phyloP scores from a whole-genome alignment of 2,888 invertebrate genomes.

The Terebella lapidaria region DNA sequence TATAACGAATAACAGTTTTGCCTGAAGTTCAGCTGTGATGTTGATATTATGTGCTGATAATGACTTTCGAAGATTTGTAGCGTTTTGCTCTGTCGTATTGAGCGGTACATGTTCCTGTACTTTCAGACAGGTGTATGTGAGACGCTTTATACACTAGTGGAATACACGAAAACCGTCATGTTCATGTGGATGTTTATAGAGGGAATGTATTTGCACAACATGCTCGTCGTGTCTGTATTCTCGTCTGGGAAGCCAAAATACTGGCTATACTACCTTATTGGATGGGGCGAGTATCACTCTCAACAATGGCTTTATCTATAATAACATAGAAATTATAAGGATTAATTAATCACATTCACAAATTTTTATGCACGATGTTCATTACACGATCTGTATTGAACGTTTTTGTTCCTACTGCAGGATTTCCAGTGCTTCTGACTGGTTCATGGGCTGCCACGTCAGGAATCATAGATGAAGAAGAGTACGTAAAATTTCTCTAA shows the following conservation, averaged over 20 bases:
- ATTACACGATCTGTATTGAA: background rate
- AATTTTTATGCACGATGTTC: background rate
- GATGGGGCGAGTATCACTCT: conserved; percentile 50
- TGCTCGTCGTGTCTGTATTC: conserved; percentile 64
- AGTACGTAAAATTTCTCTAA: background rate
- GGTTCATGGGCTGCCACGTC: background rate
- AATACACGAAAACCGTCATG: conserved; percentile 84
- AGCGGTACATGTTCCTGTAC: too few relatives aligned
- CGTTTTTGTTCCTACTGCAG: background rate
- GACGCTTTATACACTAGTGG: conserved; percentile 71
- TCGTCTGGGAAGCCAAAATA: conserved; percentile 52
- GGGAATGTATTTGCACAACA: conserved; percentile 81
- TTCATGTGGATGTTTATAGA: conserved; percentile 98
- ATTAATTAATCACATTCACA: background rate
- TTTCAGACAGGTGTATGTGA: too few relatives aligned
- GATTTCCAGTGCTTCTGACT: conserved; percentile 1
- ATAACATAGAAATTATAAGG: background rate
- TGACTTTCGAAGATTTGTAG: too few relatives aligned
- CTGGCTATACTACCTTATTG: conserved; percentile 46
- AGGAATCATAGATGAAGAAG: background rate
- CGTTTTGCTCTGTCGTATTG: too few relatives aligned
- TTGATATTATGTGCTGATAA: too few relatives aligned
- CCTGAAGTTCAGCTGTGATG: too few relatives aligned
- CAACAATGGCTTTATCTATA: background rate
- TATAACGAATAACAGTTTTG: too few relatives aligned